Evolutionary conservation across 2,888 invertebrate species (phyloP).

Genomic region (Nomada fabriciana): DNA sequence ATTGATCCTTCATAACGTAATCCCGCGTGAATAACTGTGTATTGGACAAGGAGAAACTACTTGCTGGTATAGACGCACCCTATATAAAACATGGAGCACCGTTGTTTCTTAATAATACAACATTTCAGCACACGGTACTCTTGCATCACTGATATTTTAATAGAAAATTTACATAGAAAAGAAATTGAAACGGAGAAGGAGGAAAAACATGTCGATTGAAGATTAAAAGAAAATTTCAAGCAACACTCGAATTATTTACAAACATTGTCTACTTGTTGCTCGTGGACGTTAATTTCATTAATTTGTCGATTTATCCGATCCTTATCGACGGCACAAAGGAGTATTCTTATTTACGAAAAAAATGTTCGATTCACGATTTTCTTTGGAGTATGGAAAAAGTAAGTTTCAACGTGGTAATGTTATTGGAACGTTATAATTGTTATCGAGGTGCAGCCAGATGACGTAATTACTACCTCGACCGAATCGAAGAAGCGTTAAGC

Average conservation of each 20-base stretch:
- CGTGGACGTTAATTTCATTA: neutral
- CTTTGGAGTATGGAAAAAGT: neutral
- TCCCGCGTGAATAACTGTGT: conserved; percentile 37
- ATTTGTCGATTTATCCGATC: neutral
- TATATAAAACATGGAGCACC: neutral
- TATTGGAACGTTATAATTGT: conserved; percentile 48
- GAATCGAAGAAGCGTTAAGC: conserved; percentile 51
- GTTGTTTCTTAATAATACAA: conserved; percentile 15
- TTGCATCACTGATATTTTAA: conserved; percentile 18
- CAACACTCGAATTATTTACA: no score
- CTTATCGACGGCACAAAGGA: neutral
- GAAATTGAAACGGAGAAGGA: neutral
- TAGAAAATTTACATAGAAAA: neutral
- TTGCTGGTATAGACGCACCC: neutral
- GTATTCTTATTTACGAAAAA: no score
- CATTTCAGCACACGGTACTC: conserved; percentile 1
- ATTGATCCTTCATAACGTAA: conserved; percentile 38
- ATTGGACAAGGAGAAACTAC: conserved; percentile 10
- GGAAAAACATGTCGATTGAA: no score
- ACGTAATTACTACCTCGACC: conserved; percentile 47
- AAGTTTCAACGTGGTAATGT: conserved; percentile 30
- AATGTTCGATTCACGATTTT: conserved; percentile 23
- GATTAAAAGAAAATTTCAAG: neutral
- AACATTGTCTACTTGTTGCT: no score
- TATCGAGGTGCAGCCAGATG: conserved; percentile 30